Conservation (phyloP, 2,113 vertebrate genomes). For the Labeo rohita region DNA sequence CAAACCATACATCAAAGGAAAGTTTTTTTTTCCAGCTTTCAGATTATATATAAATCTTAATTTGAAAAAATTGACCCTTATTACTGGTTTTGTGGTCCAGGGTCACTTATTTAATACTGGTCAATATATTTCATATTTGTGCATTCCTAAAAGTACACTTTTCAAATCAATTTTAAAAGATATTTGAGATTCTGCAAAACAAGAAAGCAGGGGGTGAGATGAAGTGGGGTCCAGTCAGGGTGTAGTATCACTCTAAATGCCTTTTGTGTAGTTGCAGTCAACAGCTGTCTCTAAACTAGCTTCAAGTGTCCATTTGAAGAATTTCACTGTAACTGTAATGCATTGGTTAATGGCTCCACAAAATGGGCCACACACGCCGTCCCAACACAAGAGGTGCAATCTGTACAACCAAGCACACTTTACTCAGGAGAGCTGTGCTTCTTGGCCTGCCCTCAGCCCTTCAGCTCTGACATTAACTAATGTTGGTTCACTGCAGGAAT, state of each 20-base stretch:
- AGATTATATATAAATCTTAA: no score
- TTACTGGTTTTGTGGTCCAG: no score
- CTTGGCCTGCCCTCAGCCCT: conserved; percentile 61
- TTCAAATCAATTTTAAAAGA: not conserved
- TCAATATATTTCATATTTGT: not conserved
- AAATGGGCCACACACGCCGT: conserved; percentile 58
- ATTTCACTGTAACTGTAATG: conserved; percentile 27
- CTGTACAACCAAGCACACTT: conserved; percentile 57
- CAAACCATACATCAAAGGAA: no score
- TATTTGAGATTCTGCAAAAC: not conserved
- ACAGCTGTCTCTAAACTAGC: conserved; percentile 25
- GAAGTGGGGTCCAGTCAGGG: conserved; percentile 1
- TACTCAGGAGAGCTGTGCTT: conserved; percentile 56
- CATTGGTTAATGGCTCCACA: conserved; percentile 46
- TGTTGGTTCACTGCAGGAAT: conserved; percentile 76
- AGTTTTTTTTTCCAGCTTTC: no score
- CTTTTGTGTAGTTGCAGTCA: conserved; percentile 28
- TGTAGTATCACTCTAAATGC: conserved; percentile 16
- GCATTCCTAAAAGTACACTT: not conserved
- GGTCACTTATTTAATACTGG: no score
- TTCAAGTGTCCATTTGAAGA: conserved; percentile 26
- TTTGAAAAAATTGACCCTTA: no score
- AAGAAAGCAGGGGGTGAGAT: not conserved
- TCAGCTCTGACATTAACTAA: conserved; percentile 71
- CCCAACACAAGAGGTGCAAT: conserved; percentile 49